Base-by-base conservation (phyloP, 1,140 invertebrate species). In the Trichonephila clavata region DNA sequence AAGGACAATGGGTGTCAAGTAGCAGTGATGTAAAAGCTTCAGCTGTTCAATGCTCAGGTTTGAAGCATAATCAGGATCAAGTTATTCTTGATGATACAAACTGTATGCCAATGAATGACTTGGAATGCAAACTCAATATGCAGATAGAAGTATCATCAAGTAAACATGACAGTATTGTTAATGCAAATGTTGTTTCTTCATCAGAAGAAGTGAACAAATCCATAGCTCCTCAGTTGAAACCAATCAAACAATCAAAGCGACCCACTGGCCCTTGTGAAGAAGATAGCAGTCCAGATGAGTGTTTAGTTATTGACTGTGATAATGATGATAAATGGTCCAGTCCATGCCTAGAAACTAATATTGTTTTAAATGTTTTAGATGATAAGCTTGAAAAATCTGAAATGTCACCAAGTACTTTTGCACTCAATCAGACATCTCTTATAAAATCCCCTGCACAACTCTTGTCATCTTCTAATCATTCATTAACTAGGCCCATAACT, bases 401-500 rank as follows among this genome's bases (percentile, higher is more conserved):
- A 84, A 60, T 88, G 18, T 94, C 94, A 5, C 83, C 94, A 60
- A 43, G 32, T 87, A 84, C 90, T 68, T 91, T 91, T 68, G 18
- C 32, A 50, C 68, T 90, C 5, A 94, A 94, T 88, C 94, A 94
- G 21, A 90, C 94, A 84, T 77, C 88, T 84, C 50, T 87, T 60
- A 71, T 90, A n/a, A 94, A 94, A 88, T 95, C 94, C 21, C 94
- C 94, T 43, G 90, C 86, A 59, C 86, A 92, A 63, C 84, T 94
- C 13, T 5, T 84, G 16, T 92, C 94, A 71, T 91, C 94, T 18
- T 94, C 94, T 39, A 94, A 95, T 88, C 94, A 94, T 90, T 94
- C 94, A 61, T 80, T 94, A 89, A 24, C 94, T 57, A 95, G 95
- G 86, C 95, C 96, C 10, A 98, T 98, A 3, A 98, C 98, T 8